These are phyloP conservation scores for Pluvialis apricaria DNA, from an alignment of 2,113 vertebrate species.

Conservation along the genomic window DNA sequence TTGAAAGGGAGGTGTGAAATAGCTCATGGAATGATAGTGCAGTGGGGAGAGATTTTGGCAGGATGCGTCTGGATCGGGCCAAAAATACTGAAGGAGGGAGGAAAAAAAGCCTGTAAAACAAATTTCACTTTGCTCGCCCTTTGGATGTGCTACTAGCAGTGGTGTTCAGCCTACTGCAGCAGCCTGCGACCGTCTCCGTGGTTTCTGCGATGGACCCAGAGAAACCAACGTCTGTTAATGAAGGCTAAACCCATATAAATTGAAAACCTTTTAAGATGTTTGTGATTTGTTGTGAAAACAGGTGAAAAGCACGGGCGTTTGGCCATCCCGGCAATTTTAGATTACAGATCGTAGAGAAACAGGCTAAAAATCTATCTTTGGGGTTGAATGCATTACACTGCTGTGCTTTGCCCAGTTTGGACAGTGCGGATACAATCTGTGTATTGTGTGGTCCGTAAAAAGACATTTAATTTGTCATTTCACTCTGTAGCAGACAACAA, in stretches of 20 bases:
- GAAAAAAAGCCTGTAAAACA: neutral
- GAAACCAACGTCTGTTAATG: neutral
- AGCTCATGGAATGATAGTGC: slow-evolving; percentile 3
- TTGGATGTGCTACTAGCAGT: neutral
- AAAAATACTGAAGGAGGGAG: neutral
- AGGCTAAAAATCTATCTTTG: neutral
- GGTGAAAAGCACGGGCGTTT: neutral
- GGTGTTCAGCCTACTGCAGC: neutral
- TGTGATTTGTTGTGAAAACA: neutral
- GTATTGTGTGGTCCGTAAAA: neutral
- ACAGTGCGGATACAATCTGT: neutral
- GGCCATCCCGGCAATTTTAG: neutral
- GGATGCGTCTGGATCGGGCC: neutral
- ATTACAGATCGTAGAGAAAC: neutral
- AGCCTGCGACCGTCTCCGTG: neutral
- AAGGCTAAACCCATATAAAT: neutral
- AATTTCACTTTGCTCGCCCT: neutral
- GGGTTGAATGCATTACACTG: neutral
- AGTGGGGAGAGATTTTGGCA: neutral
- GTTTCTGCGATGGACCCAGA: neutral
- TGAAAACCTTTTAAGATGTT: neutral
- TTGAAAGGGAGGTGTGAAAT: slow-evolving; percentile 14
- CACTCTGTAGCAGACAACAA: neutral
- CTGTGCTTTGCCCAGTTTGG: neutral
- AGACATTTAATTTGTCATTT: neutral